A percentile compares a stretch with the other conserved stretches of the same genome.
Conservation (phyloP, 1,140 invertebrate species). For the Mamestra configurata region DNA sequence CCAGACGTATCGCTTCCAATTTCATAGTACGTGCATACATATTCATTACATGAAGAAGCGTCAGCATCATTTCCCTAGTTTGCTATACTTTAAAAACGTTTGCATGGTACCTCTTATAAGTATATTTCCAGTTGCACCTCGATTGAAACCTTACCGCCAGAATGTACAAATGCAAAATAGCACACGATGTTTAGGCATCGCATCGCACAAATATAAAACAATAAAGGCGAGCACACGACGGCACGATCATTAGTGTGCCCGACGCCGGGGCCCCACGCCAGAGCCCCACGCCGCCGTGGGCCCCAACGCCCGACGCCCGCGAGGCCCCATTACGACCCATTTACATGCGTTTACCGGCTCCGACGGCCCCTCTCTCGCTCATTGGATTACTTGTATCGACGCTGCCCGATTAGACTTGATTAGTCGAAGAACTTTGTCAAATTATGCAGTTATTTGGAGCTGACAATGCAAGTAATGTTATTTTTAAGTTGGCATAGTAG, state of each 20-base stretch:
- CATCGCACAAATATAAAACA: constrained; percentile 26
- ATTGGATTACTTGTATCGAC: constrained; percentile 51
- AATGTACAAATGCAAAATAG: not conserved
- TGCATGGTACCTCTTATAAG: too few relatives aligned
- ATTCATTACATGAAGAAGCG: too few relatives aligned
- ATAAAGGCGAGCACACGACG: constrained; percentile 25
- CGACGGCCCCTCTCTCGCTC: constrained; percentile 1
- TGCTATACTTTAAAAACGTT: too few relatives aligned
- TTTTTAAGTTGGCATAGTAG: too few relatives aligned
- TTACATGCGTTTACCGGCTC: constrained; percentile 58
- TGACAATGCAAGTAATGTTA: too few relatives aligned
- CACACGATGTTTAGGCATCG: constrained; percentile 1
- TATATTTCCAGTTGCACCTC: too few relatives aligned
- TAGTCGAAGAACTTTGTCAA: constrained; percentile 28
- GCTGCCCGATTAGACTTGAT: constrained; percentile 42
- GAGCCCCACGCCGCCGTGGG: too few relatives aligned
- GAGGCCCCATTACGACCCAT: constrained; percentile 57
- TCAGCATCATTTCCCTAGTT: too few relatives aligned
- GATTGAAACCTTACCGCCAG: not conserved
- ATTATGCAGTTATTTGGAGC: not conserved
- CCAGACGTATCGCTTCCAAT: too few relatives aligned
- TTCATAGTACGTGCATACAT: too few relatives aligned
- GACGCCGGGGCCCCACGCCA: too few relatives aligned
- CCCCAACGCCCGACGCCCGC: constrained; percentile 51
- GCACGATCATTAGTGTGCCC: constrained; percentile 20